A percentile compares a stretch with the other conserved stretches of the same genome.
phyloP scores from a whole-genome alignment of 2,888 invertebrate genomes.

The Eupithecia tripunctaria region DNA sequence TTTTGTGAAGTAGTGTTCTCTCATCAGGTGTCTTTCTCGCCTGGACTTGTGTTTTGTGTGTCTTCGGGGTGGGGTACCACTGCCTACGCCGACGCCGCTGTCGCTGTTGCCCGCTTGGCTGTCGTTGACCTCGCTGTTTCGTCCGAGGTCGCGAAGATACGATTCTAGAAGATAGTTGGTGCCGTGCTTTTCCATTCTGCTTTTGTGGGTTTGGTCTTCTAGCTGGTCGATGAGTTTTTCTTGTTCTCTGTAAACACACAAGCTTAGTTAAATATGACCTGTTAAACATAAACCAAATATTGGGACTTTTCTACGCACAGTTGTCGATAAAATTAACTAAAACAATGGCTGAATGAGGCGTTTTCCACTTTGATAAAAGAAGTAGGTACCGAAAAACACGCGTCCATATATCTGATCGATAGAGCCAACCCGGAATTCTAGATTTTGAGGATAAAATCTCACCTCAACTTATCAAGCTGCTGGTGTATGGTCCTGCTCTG shows the following conservation, averaged over 20 bases:
- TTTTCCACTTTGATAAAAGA: background rate
- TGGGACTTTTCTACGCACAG: background rate
- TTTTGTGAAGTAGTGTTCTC: conserved; percentile 83
- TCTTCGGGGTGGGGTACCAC: conserved; percentile 84
- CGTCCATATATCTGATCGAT: background rate
- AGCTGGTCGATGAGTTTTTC: conserved; percentile 91
- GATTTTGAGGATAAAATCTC: conserved; percentile 3
- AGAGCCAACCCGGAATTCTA: no score
- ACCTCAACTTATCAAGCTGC: conserved; percentile 80
- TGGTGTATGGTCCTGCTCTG: conserved; percentile 80
- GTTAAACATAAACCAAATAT: background rate
- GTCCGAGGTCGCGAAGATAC: conserved; percentile 84
- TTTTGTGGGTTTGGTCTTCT: conserved; percentile 91
- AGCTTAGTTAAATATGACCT: background rate
- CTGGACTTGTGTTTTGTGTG: conserved; percentile 83
- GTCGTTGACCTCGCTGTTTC: conserved; percentile 77
- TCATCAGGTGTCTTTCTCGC: conserved; percentile 80
- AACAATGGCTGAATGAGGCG: background rate
- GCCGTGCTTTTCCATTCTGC: conserved; percentile 89
- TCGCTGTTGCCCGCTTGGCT: conserved; percentile 88
- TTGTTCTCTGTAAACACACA: conserved; percentile 83
- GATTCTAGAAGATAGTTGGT: conserved; percentile 92
- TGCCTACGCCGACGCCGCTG: conserved; percentile 88
- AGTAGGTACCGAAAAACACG: background rate
- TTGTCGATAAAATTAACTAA: background rate